These are phyloP conservation scores for Brachypalpus laphriformis DNA, from an alignment of 2,888 invertebrate species.

Conservation along the genomic window DNA sequence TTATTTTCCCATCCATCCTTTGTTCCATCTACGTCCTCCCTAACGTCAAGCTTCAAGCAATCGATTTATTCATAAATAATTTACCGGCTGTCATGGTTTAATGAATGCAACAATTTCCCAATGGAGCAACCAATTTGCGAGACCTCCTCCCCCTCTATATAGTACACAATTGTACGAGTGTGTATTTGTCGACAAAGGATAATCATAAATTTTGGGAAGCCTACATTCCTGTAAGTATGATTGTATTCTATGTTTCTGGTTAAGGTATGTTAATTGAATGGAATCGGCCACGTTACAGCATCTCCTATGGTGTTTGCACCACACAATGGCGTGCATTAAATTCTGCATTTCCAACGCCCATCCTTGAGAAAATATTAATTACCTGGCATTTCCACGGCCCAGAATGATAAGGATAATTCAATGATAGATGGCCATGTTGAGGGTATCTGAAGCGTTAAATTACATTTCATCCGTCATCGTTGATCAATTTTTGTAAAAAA, in stretches of 20 bases:
- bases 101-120: slow-evolving; percentile 39
- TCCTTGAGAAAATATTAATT: slow-evolving; percentile 49
- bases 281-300: neutral
- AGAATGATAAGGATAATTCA: neutral
- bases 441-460: neutral
- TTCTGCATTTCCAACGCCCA: slow-evolving; percentile 8
- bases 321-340: slow-evolving; percentile 10
- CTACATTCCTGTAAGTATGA: slow-evolving; percentile 1
- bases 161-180: neutral
- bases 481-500: neutral
- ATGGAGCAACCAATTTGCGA: slow-evolving; percentile 3
- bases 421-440: neutral
- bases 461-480: neutral
- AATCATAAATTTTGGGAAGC: slow-evolving; percentile 56
- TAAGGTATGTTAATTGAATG: slow-evolving; percentile 59
- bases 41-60: slow-evolving; percentile 4
- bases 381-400: neutral
- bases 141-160: too few relatives aligned
- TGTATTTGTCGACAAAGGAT: slow-evolving; percentile 42
- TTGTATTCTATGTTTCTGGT: slow-evolving; percentile 25
- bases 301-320: slow-evolving; percentile 7
- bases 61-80: slow-evolving; percentile 58
- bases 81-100: slow-evolving; percentile 51
- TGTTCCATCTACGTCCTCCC: neutral
- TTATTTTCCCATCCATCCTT: slow-evolving; percentile 34